Conservation (phyloP, 2,797 vertebrate genomes). For the Xiphophorus birchmanni region DNA sequence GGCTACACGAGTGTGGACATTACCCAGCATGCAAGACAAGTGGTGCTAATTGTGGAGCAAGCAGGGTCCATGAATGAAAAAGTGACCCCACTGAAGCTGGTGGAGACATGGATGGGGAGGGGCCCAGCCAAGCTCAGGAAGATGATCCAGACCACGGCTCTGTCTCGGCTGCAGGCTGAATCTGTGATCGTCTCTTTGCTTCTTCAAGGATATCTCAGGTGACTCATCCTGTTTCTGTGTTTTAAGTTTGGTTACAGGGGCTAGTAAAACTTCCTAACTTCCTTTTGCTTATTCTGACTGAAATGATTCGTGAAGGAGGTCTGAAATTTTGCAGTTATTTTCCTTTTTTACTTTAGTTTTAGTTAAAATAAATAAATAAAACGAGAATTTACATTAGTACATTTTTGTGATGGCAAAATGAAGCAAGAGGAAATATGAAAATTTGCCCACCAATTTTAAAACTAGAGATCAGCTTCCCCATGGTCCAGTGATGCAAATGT, state of each 20-base stretch:
- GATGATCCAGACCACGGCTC: conserved; percentile 77
- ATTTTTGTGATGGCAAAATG: background rate
- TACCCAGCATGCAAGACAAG: conserved; percentile 82
- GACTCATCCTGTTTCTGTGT: conserved; percentile 12
- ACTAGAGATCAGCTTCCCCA: background rate
- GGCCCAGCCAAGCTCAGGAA: conserved; percentile 88
- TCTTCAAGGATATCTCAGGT: conserved; percentile 91
- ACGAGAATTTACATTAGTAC: background rate
- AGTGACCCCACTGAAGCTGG: conserved; percentile 92
- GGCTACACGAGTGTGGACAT: conserved; percentile 81
- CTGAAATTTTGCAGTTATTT: background rate
- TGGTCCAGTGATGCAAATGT: background rate
- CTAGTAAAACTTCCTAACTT: background rate
- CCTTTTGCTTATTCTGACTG: background rate
- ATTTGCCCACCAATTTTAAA: background rate
- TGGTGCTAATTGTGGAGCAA: conserved; percentile 88
- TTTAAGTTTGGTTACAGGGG: background rate
- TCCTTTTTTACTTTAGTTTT: no score
- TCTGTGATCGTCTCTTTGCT: conserved; percentile 86
- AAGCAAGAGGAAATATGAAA: no score
- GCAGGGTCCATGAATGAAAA: conserved; percentile 87
- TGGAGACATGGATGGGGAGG: conserved; percentile 91
- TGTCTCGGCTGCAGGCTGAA: conserved; percentile 86
- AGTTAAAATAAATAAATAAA: no score
- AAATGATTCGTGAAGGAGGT: background rate